Conservation (phyloP, 2,888 invertebrate genomes). For the Tiphia femorata region DNA sequence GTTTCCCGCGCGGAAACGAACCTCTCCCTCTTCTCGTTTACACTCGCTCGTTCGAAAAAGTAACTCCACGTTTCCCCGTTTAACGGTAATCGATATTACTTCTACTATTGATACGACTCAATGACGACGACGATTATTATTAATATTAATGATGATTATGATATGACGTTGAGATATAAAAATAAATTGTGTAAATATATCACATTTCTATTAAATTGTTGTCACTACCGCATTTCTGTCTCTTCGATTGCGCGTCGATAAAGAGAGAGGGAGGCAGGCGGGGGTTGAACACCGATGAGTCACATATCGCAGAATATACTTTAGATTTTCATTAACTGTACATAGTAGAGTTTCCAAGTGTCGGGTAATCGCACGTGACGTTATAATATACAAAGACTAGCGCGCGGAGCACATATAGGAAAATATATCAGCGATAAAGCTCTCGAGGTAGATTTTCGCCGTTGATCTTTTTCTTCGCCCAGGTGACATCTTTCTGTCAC, state of each 20-base stretch:
- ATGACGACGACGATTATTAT: constrained; percentile 59
- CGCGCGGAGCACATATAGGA: background rate
- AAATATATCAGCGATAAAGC: constrained; percentile 9
- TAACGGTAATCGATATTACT: constrained; percentile 49
- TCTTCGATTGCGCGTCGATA: background rate
- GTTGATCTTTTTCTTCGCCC: background rate
- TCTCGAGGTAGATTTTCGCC: background rate
- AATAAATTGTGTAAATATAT: constrained; percentile 68
- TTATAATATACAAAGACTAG: constrained; percentile 9
- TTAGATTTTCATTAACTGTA: constrained; percentile 1
- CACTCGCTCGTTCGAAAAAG: constrained; percentile 21
- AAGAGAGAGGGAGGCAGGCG: background rate
- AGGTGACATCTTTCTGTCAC: too few relatives aligned
- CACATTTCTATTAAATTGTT: constrained; percentile 37
- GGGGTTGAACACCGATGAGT: background rate
- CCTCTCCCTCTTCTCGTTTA: constrained; percentile 12
- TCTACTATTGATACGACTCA: constrained; percentile 61
- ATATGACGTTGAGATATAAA: constrained; percentile 64
- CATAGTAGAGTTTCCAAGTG: too few relatives aligned
- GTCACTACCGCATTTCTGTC: constrained; percentile 1
- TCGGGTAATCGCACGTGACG: too few relatives aligned
- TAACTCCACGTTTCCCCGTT: constrained; percentile 19
- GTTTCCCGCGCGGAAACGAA: constrained; percentile 16
- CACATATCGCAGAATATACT: background rate
- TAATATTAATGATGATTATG: too few relatives aligned